Conservation (phyloP, 1,140 invertebrate species). For the Fopius arisanus region DNA sequence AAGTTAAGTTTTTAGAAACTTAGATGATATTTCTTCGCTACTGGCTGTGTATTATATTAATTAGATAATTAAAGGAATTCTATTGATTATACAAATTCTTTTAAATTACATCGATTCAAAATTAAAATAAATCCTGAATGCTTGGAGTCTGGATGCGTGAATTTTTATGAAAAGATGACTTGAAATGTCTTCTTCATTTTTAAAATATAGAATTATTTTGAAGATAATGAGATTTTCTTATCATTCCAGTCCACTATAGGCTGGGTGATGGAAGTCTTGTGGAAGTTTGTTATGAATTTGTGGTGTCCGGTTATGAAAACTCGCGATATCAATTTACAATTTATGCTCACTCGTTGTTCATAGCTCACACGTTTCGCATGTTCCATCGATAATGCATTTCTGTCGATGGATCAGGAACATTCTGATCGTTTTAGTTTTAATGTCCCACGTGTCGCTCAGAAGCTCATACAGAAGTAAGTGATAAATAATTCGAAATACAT, state of each 20-base stretch:
- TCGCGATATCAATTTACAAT: not conserved
- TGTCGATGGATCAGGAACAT: not conserved
- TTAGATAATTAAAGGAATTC: not conserved
- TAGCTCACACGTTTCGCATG: not conserved
- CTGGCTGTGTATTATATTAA: slow-evolving; percentile 24
- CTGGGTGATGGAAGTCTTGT: too few species aligned
- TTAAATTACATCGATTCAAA: too few species aligned
- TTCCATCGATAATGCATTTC: not conserved
- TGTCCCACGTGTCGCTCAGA: not conserved
- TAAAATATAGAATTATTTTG: not conserved
- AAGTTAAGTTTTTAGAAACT: not conserved
- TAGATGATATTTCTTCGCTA: slow-evolving; percentile 8
- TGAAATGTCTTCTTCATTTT: not conserved
- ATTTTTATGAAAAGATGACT: not conserved
- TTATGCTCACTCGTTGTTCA: not conserved
- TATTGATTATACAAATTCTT: not conserved
- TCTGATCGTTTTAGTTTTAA: not conserved
- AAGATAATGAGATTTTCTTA: not conserved
- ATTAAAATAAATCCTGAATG: too few species aligned
- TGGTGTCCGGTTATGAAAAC: slow-evolving; percentile 3
- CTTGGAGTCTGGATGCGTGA: too few species aligned
- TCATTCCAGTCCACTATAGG: too few species aligned
- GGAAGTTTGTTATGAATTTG: not conserved
- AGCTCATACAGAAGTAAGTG: not conserved
- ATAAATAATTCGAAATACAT: not conserved